Base-by-base conservation (phyloP, 2,888 invertebrate species). In the Lepidocyrtinus sp. region DNA sequence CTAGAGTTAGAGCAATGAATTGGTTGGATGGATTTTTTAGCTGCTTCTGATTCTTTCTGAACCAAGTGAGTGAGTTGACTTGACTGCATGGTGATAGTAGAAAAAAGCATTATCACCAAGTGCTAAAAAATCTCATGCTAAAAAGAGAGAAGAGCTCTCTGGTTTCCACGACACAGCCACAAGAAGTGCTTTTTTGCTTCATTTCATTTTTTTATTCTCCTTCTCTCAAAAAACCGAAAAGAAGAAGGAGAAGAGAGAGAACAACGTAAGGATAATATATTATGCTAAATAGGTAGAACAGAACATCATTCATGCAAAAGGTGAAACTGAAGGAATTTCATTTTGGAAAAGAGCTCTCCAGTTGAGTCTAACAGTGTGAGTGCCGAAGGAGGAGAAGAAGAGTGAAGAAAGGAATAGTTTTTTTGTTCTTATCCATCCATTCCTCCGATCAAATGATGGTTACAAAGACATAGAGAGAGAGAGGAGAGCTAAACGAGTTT, bases 71-170 rank as follows among this genome's bases (percentile, higher is more conserved):
- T 12, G 5, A 50, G 50, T 7, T 15, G 15, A 12, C 2, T 2
- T n/a, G 50, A 15, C 36, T 50, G 50, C 50, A 50, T 50, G 50
- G 50, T 50, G 50, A 50, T 50, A 50, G 36, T 36, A 36, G 36
- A 36, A 36, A 36, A 36, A 50, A 50, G 15, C 50, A 50, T 50
- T 50, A 50, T 50, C 50, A 50, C 50, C 50, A 50, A 50, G 50
- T 50, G 50, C 50, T 50, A 50, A 50, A 50, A 50, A 50, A 36
- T 50, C 50, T 50, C 50, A 50, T 50, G 50, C 50, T 50, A 12
- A 36, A 50, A 50, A 50, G 50, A 50, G 50, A 50, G 50, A 50
- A 2, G 50, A 50, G 50, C 50, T 50, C 36, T 36, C 36, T 36
- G 5, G 36, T 36, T 36, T 36, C 50, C 50, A 50, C 50, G n/a